phyloP scores from a whole-genome alignment of 2,888 invertebrate species.

The Andricus curvator region DNA sequence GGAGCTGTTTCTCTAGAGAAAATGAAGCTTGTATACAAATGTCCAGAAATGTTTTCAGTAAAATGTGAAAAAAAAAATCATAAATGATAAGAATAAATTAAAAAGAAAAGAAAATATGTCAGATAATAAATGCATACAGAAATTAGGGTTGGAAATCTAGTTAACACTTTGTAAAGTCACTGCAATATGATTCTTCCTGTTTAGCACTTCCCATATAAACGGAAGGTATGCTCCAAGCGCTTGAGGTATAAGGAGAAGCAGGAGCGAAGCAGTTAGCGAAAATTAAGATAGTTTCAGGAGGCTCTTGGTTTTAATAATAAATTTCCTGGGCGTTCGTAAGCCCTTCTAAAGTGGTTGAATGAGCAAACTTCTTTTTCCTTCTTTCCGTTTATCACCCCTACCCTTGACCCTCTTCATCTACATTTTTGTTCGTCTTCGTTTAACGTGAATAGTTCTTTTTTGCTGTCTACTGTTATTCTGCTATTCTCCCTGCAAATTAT shows the following conservation, averaged over 20 bases:
- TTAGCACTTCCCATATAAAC: neutral
- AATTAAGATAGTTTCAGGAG: conserved; percentile 62
- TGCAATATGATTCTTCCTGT: conserved; percentile 12
- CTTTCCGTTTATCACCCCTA: conserved; percentile 40
- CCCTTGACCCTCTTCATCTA: neutral
- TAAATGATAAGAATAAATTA: neutral
- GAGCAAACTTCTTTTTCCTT: conserved; percentile 47
- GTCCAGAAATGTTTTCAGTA: no score
- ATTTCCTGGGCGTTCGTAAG: conserved; percentile 56
- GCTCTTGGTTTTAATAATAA: conserved; percentile 65
- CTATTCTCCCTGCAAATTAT: conserved; percentile 13
- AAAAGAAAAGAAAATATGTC: no score
- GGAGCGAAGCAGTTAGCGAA: conserved; percentile 60
- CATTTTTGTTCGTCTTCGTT: neutral
- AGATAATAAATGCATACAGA: neutral
- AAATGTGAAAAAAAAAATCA: no score
- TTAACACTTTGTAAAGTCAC: neutral
- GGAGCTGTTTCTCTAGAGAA: no score
- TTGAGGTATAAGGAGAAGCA: conserved; percentile 49
- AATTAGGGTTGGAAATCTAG: neutral
- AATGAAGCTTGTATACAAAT: no score
- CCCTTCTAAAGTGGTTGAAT: conserved; percentile 56
- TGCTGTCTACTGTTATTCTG: neutral
- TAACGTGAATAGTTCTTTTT: neutral
- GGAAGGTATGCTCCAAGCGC: conserved; percentile 14